phyloP scores from a whole-genome alignment of 2,797 vertebrate species.

The Syngnathus rostellatus region DNA sequence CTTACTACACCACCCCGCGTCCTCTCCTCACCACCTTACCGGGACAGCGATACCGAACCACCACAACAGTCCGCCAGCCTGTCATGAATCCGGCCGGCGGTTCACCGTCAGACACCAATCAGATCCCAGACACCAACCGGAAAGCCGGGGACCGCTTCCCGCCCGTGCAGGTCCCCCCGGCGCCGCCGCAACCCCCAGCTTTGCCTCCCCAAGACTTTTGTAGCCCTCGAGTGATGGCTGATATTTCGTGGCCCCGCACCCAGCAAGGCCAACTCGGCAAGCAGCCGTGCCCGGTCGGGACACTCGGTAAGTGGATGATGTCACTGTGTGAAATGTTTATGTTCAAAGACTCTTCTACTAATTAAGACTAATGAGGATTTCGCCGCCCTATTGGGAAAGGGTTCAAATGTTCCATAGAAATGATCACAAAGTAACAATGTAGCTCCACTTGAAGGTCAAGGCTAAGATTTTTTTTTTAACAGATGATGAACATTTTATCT shows the following conservation, averaged over 20 bases:
- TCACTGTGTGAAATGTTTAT: conserved; percentile 1
- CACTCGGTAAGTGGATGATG: conserved; percentile 46
- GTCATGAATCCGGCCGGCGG: conserved; percentile 53
- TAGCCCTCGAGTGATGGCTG: conserved; percentile 74
- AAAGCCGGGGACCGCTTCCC: conserved; percentile 46
- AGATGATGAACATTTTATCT: neutral
- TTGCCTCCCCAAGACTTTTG: conserved; percentile 82
- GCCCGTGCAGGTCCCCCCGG: conserved; percentile 53
- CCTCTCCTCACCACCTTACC: conserved; percentile 73
- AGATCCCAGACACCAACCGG: conserved; percentile 62
- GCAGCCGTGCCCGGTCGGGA: conserved; percentile 83
- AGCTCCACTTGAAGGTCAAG: neutral
- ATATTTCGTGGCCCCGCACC: conserved; percentile 91
- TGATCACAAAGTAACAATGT: neutral
- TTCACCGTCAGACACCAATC: conserved; percentile 58
- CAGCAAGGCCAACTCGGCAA: conserved; percentile 89
- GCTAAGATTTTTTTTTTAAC: neutral
- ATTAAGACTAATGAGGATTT: conserved; percentile 2
- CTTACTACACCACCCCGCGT: conserved; percentile 67
- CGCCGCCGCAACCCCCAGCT: conserved; percentile 69
- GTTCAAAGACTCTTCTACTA: neutral
- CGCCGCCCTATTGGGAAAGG: neutral
- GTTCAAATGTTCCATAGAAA: conserved; percentile 1
- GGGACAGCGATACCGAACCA: conserved; percentile 78
- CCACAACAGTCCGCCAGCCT: conserved; percentile 63